A percentile compares a stretch with the other conserved stretches of the same genome.
Conservation (phyloP, 2,113 vertebrate species). For the Oreochromis spilurus region DNA sequence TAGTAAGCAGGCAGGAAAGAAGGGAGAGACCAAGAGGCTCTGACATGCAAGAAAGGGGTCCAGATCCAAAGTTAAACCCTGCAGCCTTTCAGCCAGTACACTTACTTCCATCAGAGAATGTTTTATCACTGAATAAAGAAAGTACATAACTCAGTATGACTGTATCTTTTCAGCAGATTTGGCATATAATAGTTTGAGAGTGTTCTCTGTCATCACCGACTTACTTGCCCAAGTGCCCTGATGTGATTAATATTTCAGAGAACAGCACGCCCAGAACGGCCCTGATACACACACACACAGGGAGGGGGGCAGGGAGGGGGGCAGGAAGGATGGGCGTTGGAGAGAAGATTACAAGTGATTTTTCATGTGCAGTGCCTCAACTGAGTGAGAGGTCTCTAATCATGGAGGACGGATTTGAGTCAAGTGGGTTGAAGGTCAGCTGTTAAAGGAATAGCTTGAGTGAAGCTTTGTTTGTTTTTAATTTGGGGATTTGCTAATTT, state of each 20-base stretch:
- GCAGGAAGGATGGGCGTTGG: constrained; percentile 51
- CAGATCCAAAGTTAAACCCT: not conserved
- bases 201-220: not conserved
- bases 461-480: not conserved
- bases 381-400: not conserved
- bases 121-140: not conserved
- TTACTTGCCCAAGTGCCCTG: not conserved
- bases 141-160: not conserved
- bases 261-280: constrained; percentile 3
- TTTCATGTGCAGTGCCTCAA: not conserved
- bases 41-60: not conserved
- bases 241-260: not conserved
- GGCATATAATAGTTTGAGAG: not conserved
- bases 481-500: not conserved
- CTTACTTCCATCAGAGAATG: not conserved
- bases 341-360: not conserved
- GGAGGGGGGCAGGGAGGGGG: not conserved
- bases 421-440: not conserved
- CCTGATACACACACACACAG: not conserved
- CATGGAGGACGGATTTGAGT: not conserved
- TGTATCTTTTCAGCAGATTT: not conserved
- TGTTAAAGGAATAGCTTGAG: not conserved
- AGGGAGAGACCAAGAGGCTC: not conserved
- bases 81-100: not conserved
- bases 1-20: not conserved